Conservation (phyloP, 2,797 vertebrate genomes). For the Nasua narica region DNA sequence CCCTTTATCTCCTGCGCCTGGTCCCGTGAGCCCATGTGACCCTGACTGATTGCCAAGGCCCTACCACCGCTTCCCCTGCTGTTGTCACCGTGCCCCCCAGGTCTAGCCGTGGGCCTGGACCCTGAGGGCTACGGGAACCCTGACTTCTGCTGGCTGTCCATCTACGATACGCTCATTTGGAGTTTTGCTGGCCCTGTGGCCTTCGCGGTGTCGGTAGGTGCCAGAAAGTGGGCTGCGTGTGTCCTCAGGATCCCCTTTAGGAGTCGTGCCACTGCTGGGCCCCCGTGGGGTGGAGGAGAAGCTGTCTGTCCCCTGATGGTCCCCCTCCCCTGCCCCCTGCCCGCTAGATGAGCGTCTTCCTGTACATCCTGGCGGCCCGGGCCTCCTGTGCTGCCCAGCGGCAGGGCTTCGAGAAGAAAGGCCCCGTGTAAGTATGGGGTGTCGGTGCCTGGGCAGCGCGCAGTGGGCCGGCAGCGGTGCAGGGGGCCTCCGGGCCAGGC, state of each 20-base stretch:
- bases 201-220: conserved; percentile 90
- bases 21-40: background rate
- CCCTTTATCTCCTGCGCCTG: background rate
- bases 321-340: background rate
- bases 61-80: background rate
- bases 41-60: background rate
- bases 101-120: conserved; percentile 94
- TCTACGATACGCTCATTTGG: conserved; percentile 96
- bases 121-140: conserved; percentile 96
- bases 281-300: background rate
- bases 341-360: conserved; percentile 90
- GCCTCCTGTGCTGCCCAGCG: conserved; percentile 87
- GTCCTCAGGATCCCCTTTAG: background rate
- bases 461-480: accelerated
- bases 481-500: background rate
- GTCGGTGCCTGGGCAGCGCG: background rate
- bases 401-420: conserved; percentile 93
- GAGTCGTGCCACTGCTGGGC: background rate
- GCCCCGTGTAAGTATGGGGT: conserved; percentile 88
- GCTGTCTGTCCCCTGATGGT: background rate
- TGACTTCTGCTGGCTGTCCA: conserved; percentile 96
- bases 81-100: conserved; percentile 72
- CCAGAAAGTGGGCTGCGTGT: background rate
- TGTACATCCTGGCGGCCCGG: conserved; percentile 90
- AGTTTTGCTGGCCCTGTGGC: conserved; percentile 94